Evolutionary conservation across 2,888 invertebrate genomes (phyloP).

Genomic region (Nysson spinosus): DNA sequence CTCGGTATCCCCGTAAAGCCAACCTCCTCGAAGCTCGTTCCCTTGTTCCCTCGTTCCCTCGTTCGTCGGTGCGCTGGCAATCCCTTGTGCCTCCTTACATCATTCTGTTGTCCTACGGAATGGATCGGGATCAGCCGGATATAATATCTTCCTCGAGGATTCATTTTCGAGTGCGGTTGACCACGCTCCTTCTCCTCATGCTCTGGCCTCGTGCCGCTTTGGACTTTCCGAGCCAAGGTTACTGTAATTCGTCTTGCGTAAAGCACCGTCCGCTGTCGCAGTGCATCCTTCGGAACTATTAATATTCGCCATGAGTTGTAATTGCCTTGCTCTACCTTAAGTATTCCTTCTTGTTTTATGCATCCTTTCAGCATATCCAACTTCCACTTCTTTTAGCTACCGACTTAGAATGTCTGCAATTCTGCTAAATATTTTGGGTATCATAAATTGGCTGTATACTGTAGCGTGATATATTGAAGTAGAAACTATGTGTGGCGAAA

Average conservation of each 20-base stretch:
- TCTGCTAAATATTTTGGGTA: too few relatives aligned
- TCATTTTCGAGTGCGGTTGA: constrained; percentile 61
- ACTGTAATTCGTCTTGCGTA: constrained; percentile 47
- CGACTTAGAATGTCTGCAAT: too few relatives aligned
- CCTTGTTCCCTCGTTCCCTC: constrained; percentile 31
- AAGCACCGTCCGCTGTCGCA: constrained; percentile 32
- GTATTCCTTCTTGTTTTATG: too few relatives aligned
- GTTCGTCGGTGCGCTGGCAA: constrained; percentile 26
- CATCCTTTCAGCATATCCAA: too few relatives aligned
- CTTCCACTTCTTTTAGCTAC: too few relatives aligned
- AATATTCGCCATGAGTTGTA: constrained; percentile 3
- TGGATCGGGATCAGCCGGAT: constrained; percentile 71
- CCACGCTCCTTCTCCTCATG: constrained; percentile 21
- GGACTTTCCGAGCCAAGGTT: constrained; percentile 22
- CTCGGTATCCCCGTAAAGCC: constrained; percentile 74
- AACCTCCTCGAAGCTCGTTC: constrained; percentile 49
- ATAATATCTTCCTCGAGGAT: constrained; percentile 69
- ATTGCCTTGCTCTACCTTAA: constrained; percentile 21
- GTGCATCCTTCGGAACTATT: constrained; percentile 14
- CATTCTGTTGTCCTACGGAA: constrained; percentile 70
- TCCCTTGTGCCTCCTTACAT: constrained; percentile 64
- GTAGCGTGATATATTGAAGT: too few relatives aligned
- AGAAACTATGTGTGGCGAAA: too few relatives aligned
- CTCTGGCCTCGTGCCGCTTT: constrained; percentile 13
- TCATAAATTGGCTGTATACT: too few relatives aligned